These are phyloP conservation scores for Vespertilio murinus DNA, from an alignment of 2,797 vertebrate species.

Conservation along the genomic window DNA sequence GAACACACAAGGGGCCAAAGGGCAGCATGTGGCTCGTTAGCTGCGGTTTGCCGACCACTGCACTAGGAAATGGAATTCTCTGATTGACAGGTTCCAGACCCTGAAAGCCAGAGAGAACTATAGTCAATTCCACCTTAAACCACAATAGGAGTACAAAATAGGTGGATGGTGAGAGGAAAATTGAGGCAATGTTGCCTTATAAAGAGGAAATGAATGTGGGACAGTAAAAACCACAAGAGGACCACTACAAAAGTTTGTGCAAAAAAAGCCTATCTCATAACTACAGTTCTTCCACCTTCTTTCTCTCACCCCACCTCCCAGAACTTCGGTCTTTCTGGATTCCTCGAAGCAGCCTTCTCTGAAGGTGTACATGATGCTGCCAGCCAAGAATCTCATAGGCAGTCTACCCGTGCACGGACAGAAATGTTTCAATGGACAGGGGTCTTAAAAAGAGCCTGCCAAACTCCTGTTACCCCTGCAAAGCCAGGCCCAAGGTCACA, in stretches of 20 bases:
- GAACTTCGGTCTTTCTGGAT: neutral
- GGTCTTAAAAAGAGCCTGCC: neutral
- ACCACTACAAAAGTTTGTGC: no score
- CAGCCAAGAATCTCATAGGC: neutral
- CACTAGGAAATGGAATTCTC: neutral
- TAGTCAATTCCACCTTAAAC: neutral
- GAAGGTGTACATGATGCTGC: neutral
- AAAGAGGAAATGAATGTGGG: neutral
- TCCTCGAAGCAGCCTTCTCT: neutral
- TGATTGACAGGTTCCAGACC: neutral
- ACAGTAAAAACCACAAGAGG: neutral
- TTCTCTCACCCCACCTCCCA: neutral
- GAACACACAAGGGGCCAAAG: no score
- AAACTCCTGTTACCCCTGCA: neutral
- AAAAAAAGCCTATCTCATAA: neutral
- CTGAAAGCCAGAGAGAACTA: neutral
- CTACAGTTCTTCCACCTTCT: neutral
- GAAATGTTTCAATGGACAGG: neutral
- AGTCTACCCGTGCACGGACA: no score
- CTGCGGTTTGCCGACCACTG: no score
- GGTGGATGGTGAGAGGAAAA: neutral
- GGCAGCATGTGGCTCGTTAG: no score
- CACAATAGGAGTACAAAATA: neutral
- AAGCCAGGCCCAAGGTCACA: neutral
- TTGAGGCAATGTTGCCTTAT: neutral